A percentile compares a stretch with the other conserved stretches of the same genome.
Evolutionary conservation across 2,797 vertebrate genomes (phyloP).

Genomic region (Hemibagrus guttatus): DNA sequence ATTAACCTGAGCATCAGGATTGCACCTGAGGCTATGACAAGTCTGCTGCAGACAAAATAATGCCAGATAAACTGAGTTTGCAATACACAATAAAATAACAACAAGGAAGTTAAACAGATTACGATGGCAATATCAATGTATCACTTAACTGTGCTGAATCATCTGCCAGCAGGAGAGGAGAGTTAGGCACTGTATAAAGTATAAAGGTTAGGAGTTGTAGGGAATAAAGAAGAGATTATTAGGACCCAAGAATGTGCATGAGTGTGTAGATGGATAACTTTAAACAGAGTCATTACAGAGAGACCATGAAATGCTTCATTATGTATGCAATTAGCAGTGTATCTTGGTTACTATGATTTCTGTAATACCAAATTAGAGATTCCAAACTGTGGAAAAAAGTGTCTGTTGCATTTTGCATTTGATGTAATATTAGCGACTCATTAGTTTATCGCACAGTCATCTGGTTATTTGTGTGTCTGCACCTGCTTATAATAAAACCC

Average conservation of each 20-base stretch:
- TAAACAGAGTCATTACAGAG: background rate
- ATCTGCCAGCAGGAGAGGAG: background rate
- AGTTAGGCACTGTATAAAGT: too few relatives aligned
- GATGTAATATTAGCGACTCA: constrained; percentile 13
- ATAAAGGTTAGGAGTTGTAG: background rate
- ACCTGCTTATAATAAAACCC: constrained; percentile 21
- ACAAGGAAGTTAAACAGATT: background rate
- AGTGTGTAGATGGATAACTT: background rate
- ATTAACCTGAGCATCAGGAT: background rate
- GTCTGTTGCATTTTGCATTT: background rate
- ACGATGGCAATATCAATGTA: background rate
- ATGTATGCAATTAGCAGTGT: too few relatives aligned
- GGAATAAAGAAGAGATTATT: background rate
- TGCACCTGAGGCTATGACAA: background rate
- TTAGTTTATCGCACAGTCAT: constrained; percentile 19
- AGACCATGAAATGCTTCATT: background rate
- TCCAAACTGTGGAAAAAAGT: background rate
- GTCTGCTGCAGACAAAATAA: background rate
- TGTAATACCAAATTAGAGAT: background rate
- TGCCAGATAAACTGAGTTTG: background rate
- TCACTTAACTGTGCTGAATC: background rate
- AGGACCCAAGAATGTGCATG: background rate
- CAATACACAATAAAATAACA: background rate
- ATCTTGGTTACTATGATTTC: background rate
- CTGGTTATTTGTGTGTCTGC: constrained; percentile 15